Conservation (phyloP, 1,140 invertebrate genomes). For the Zaprionus taronus region DNA sequence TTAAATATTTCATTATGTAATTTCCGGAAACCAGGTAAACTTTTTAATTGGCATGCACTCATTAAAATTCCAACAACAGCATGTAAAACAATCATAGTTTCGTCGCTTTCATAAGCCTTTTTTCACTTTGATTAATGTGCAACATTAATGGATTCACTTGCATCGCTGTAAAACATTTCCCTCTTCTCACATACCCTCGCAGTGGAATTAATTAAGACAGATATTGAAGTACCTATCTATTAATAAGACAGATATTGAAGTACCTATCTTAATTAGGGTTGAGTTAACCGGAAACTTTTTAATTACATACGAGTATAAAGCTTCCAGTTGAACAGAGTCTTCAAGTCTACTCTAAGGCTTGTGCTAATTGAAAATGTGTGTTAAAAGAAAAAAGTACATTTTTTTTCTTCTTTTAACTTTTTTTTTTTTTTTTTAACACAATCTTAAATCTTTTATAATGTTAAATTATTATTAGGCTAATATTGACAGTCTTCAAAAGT, state of each 20-base stretch:
- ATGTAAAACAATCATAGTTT: conserved; percentile 18
- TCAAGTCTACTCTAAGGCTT: not conserved
- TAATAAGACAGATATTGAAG: not conserved
- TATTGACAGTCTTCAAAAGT: no score
- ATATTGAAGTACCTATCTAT: not conserved
- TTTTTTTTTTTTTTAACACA: not conserved
- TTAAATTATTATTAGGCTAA: no score
- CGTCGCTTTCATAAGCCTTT: not conserved
- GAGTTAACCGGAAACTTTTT: not conserved
- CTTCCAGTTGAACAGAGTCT: not conserved
- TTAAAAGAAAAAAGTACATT: not conserved
- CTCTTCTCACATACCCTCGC: not conserved
- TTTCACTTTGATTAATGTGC: conserved; percentile 24
- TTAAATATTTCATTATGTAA: conserved; percentile 30
- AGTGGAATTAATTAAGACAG: not conserved
- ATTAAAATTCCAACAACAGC: conserved; percentile 36
- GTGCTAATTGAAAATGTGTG: not conserved
- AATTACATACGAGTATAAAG: not conserved
- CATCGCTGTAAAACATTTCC: not conserved
- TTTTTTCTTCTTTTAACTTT: not conserved
- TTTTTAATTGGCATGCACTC: conserved; percentile 40
- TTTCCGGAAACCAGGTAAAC: conserved; percentile 19
- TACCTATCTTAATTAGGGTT: not conserved
- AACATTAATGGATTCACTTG: conserved; percentile 8
- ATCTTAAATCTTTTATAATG: no score